Conservation (phyloP, 1,140 invertebrate species). For the Hylaeus anthracinus region DNA sequence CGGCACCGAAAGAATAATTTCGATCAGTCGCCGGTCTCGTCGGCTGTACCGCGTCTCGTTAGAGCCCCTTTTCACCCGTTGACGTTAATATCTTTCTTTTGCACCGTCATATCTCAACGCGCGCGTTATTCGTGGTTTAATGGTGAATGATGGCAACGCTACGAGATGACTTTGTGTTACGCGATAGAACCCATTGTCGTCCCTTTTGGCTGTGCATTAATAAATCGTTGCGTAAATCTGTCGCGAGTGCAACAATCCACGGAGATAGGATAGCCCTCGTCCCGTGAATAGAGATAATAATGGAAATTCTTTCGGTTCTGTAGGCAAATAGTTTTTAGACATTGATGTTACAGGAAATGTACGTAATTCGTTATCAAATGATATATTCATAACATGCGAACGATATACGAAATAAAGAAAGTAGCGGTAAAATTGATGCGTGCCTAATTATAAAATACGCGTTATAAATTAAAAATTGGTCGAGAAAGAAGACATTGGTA, state of each 20-base stretch:
- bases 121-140: constrained; percentile 29
- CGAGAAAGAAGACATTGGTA: no score
- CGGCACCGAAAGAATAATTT: constrained; percentile 53
- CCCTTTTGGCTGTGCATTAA: background rate
- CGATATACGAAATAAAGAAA: no score
- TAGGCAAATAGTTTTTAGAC: no score
- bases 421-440: no score
- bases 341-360: no score
- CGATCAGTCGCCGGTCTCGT: constrained; percentile 46
- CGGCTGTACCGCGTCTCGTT: constrained; percentile 38
- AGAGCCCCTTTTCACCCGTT: constrained; percentile 9
- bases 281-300: no score
- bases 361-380: no score
- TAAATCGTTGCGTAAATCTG: background rate
- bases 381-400: no score
- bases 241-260: background rate
- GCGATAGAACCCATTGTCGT: background rate
- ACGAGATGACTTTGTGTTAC: background rate
- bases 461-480: no score
- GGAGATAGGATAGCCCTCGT: no score
- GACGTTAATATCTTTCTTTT: constrained; percentile 41
- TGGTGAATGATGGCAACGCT: constrained; percentile 21
- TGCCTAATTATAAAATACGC: no score
- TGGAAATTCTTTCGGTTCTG: no score
- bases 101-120: constrained; percentile 39